phyloP scores from a whole-genome alignment of 2,888 invertebrate species.

The Tenthredo notha region DNA sequence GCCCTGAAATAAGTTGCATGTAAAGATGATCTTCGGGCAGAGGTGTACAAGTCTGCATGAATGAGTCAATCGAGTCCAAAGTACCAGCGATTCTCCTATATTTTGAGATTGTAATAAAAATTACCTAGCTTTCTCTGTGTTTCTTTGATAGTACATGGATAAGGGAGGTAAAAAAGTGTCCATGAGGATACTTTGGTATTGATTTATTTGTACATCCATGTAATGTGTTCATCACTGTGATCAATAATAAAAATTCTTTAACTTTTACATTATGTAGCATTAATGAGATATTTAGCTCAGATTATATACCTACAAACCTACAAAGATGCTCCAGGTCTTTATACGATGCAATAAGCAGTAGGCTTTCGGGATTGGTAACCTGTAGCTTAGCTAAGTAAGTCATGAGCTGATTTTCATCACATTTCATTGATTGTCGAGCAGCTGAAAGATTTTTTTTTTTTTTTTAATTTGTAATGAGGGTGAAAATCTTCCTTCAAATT shows the following conservation, averaged over 20 bases:
- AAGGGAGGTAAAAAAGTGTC: not conserved
- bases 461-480: not conserved
- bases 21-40: slow-evolving; percentile 78
- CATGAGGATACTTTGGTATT: not conserved
- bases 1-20: slow-evolving; percentile 77
- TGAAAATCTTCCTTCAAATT: not conserved
- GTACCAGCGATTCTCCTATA: slow-evolving; percentile 71
- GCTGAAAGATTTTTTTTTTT: not conserved
- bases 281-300: not conserved
- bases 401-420: slow-evolving; percentile 78
- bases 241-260: not conserved
- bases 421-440: slow-evolving; percentile 59
- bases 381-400: slow-evolving; percentile 79
- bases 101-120: not conserved
- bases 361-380: slow-evolving; percentile 80
- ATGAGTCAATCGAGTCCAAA: slow-evolving; percentile 75
- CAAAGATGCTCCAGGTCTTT: slow-evolving; percentile 75
- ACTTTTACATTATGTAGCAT: not conserved
- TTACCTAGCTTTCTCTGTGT: not conserved
- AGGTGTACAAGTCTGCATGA: slow-evolving; percentile 76
- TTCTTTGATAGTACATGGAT: not conserved
- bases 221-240: too few relatives aligned
- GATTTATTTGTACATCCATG: not conserved
- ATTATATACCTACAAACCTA: slow-evolving; percentile 65
- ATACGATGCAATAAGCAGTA: slow-evolving; percentile 78